Evolutionary conservation across 2,888 invertebrate species (phyloP).

Genomic region (Creontiades dilutus): DNA sequence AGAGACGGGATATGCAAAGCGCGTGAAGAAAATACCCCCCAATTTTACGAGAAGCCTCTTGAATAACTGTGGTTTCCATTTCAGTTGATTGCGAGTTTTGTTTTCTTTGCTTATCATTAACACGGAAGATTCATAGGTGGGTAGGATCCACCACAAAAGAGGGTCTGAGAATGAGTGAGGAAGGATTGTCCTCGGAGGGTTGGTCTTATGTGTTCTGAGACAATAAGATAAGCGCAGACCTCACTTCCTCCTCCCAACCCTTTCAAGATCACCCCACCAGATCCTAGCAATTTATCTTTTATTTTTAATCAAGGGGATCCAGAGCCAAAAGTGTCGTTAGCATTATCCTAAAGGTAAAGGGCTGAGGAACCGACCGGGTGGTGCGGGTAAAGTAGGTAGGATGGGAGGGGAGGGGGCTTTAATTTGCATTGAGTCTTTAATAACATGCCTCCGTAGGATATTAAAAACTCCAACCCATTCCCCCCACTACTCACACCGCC

Average conservation of each 20-base stretch:
- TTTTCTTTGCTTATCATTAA: conserved; percentile 68
- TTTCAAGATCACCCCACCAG: conserved; percentile 68
- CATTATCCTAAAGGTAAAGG: conserved; percentile 75
- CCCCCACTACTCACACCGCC: conserved; percentile 50
- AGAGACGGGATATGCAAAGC: conserved; percentile 47
- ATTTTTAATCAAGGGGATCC: conserved; percentile 75
- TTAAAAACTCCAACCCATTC: conserved; percentile 74
- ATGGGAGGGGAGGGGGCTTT: conserved; percentile 67
- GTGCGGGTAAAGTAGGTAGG: conserved; percentile 27
- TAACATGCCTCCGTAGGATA: conserved; percentile 75
- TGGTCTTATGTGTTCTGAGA: conserved; percentile 74
- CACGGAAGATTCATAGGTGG: conserved; percentile 69
- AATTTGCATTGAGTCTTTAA: conserved; percentile 75
- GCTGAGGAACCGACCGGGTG: conserved; percentile 65
- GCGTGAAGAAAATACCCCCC: conserved; percentile 48
- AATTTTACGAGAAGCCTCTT: conserved; percentile 62
- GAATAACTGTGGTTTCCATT: conserved; percentile 66
- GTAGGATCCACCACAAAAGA: conserved; percentile 42
- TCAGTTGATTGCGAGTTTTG: conserved; percentile 68
- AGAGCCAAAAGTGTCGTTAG: conserved; percentile 75
- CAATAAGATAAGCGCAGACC: conserved; percentile 74
- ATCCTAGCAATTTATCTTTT: conserved; percentile 75
- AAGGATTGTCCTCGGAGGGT: conserved; percentile 57
- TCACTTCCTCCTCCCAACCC: conserved; percentile 51
- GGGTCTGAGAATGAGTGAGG: conserved; percentile 9